Conservation (phyloP, 2,797 vertebrate species). For the Cryptoprocta ferox region DNA sequence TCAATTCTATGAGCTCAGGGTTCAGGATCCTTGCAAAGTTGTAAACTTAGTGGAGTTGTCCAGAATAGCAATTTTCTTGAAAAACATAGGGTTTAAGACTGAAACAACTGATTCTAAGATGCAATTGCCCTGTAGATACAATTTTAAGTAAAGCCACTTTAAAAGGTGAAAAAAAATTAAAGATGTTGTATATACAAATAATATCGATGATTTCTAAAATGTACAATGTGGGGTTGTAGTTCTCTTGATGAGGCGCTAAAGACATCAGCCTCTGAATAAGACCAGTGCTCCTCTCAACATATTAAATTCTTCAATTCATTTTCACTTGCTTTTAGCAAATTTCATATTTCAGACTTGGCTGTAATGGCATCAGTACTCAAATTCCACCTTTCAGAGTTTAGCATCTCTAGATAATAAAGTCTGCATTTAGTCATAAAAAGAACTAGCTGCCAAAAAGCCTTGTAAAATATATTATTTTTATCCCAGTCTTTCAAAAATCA, state of each 20-base stretch:
- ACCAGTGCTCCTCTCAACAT: background rate
- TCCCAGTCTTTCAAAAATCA: background rate
- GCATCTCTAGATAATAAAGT: conserved; percentile 12
- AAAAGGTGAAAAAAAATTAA: background rate
- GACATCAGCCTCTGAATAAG: background rate
- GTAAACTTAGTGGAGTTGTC: background rate
- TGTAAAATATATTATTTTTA: conserved; percentile 31
- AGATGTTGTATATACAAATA: background rate
- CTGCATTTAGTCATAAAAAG: conserved; percentile 51
- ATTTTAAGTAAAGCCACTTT: background rate
- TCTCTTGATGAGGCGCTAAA: background rate
- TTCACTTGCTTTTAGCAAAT: conserved; percentile 39
- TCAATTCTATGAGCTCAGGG: background rate
- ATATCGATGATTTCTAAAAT: background rate
- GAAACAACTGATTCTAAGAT: background rate
- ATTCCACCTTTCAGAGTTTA: conserved; percentile 9
- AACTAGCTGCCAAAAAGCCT: conserved; percentile 37
- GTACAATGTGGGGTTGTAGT: background rate
- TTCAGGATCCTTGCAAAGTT: background rate
- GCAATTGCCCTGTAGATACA: background rate
- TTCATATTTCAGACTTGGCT: background rate
- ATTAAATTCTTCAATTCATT: background rate
- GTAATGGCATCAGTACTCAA: background rate
- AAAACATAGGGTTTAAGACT: background rate
- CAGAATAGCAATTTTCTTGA: background rate